Conservation (phyloP, 2,888 invertebrate species). For the Sicus ferrugineus region DNA sequence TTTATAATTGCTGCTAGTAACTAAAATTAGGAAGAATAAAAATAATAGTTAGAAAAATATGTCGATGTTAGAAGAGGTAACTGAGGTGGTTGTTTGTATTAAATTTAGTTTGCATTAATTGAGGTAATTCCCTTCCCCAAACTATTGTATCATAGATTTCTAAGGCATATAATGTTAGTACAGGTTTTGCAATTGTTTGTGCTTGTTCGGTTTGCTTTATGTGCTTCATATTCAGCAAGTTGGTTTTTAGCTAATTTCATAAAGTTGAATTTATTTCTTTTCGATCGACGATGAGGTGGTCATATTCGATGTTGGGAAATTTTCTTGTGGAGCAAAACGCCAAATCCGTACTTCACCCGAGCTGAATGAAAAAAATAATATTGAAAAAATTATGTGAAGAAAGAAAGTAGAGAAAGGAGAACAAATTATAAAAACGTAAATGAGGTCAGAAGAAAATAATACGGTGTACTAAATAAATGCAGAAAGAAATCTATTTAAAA, state of each 20-base stretch:
- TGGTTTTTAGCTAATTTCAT: slow-evolving; percentile 1
- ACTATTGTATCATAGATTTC: neutral
- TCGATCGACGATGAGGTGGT: slow-evolving; percentile 46
- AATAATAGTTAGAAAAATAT: neutral
- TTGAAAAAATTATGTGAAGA: slow-evolving; percentile 31
- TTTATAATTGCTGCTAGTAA: slow-evolving; percentile 1
- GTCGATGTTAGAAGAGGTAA: neutral
- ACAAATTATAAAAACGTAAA: neutral
- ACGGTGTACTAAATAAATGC: too few relatives aligned
- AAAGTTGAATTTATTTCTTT: slow-evolving; percentile 37
- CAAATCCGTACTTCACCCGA: slow-evolving; percentile 56
- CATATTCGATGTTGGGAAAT: slow-evolving; percentile 46
- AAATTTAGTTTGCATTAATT: slow-evolving; percentile 12
- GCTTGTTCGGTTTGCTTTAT: neutral
- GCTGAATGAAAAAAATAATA: slow-evolving; percentile 44
- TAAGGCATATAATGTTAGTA: slow-evolving; percentile 22
- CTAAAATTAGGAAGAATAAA: neutral
- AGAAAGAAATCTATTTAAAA: neutral
- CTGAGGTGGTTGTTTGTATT: neutral
- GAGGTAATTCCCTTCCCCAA: too few relatives aligned
- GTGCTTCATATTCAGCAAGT: neutral
- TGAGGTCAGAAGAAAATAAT: neutral
- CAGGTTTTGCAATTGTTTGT: slow-evolving; percentile 9
- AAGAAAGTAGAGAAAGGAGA: slow-evolving; percentile 26
- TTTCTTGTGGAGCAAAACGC: slow-evolving; percentile 52